phyloP scores from a whole-genome alignment of 2,888 invertebrate genomes.

The Xylota segnis region DNA sequence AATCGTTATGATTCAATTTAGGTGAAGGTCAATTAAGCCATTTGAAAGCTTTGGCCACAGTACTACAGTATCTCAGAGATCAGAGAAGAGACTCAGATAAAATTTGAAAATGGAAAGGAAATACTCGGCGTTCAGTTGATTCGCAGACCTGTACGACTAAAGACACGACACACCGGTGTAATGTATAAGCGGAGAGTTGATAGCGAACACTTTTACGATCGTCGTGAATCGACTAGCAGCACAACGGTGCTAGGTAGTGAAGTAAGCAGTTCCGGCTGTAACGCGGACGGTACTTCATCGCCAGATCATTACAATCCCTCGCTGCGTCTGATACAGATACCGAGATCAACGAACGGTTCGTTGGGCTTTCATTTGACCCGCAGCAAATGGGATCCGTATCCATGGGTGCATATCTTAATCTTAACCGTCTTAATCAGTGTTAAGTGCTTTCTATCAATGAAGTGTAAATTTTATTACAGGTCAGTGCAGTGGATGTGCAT shows the following conservation, averaged over 20 bases:
- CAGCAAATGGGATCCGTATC: conserved; percentile 93
- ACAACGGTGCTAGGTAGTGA: conserved; percentile 30
- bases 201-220: conserved; percentile 55
- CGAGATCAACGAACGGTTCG: conserved; percentile 86
- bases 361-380: conserved; percentile 91
- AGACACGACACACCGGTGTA: conserved; percentile 16
- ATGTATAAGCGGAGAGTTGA: conserved; percentile 69
- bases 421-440: conserved; percentile 1
- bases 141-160: conserved; percentile 33
- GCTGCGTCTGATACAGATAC: conserved; percentile 85
- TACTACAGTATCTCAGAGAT: conserved; percentile 21
- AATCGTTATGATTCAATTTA: conserved; percentile 17
- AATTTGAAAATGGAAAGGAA: conserved; percentile 41
- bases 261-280: conserved; percentile 13
- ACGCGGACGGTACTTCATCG: conserved; percentile 37
- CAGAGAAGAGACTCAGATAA: not conserved
- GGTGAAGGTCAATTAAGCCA: conserved; percentile 63
- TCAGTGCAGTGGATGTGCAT: conserved; percentile 87
- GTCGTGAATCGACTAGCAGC: conserved; percentile 57
- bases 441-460: conserved; percentile 20
- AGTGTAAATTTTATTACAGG: conserved; percentile 82
- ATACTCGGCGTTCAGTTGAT: conserved; percentile 47
- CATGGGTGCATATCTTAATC: conserved; percentile 87
- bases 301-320: conserved; percentile 80
- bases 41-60: conserved; percentile 33